Evolutionary conservation across 92 coral and sea anemone species (phyloP), one percentile per base, ranked within the genome.

Genomic region (Scolanthus callimorphus): DNA sequence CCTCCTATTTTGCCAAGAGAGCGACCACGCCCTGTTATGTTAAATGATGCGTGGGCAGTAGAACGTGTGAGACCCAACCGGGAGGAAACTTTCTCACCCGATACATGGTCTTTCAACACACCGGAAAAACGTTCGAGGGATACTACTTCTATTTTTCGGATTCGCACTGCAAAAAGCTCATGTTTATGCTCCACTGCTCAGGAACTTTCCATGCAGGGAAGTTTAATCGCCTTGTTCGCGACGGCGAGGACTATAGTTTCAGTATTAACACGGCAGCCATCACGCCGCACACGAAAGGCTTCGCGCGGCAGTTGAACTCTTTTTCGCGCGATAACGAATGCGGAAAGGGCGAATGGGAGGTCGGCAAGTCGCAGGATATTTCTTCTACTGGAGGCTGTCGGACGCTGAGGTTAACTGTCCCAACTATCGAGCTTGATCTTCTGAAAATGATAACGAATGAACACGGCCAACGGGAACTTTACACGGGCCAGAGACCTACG

Each of bases 31-130:
- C 31, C 50, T 4, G 74, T 72, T 24, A 9, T 34, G 61, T 27
- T 88, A 38, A 54, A 74, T 11, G 75, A 71, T 21, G 67, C 67
- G 23, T 88, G 86, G 86, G 86, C 12, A 82, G 90, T 45, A 57
- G 76, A 3, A 82, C 90, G 31, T 88, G 96, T 27, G 96, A 88
- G 57, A 57, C 86, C 37, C 80, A 54, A 31, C 81, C 79, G 1
- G 70, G 81, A 0, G 73, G 63, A 8, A 55, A 30, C 30, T 88
- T 88, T 31, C 29, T 73, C n/a, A 82, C 96, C 3, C 96, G 96
- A 13, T 80, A 88, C 77, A 77, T 88, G 63, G 57, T 60, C 11
- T 88, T 88, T 54, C 60, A 47, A 12, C 38, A 69, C 41, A 39
- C 44, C 17, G 46, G 49, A 11, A 49, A 69, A 20, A 39, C 20